These are phyloP conservation scores for Epistrophe grossulariae DNA, from an alignment of 2,888 invertebrate genomes.

Conservation along the genomic window DNA sequence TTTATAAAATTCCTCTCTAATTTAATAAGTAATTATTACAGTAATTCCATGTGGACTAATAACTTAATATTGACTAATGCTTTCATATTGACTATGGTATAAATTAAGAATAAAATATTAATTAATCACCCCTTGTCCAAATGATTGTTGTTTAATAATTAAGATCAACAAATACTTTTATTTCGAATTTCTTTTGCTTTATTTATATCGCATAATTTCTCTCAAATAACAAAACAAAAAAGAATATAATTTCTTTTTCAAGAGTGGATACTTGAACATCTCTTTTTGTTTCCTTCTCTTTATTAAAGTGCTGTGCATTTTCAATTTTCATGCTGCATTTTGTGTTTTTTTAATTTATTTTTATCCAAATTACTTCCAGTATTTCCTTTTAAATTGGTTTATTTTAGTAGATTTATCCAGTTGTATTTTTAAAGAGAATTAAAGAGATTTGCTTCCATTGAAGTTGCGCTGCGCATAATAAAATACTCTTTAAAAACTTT, in stretches of 20 bases:
- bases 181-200: background rate
- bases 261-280: background rate
- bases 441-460: conserved; percentile 42
- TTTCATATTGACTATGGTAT: too few species aligned
- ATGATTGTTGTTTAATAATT: background rate
- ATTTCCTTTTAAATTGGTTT: conserved; percentile 14
- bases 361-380: conserved; percentile 27
- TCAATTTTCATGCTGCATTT: conserved; percentile 13
- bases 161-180: background rate
- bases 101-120: too few species aligned
- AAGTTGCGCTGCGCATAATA: conserved; percentile 35
- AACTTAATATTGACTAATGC: too few species aligned
- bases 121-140: background rate
- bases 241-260: background rate
- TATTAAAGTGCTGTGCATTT: background rate
- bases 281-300: background rate
- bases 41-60: too few species aligned
- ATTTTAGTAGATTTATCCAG: conserved; percentile 22
- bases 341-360: background rate
- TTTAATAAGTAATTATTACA: too few species aligned
- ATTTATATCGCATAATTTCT: background rate
- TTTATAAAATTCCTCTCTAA: too few species aligned
- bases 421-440: conserved; percentile 1
- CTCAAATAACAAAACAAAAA: conserved; percentile 1
- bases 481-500: conserved; percentile 17